Evolutionary conservation across 2,113 vertebrate species (phyloP), one percentile per base, ranked within the genome.

Genomic region (Steatornis caripensis): DNA sequence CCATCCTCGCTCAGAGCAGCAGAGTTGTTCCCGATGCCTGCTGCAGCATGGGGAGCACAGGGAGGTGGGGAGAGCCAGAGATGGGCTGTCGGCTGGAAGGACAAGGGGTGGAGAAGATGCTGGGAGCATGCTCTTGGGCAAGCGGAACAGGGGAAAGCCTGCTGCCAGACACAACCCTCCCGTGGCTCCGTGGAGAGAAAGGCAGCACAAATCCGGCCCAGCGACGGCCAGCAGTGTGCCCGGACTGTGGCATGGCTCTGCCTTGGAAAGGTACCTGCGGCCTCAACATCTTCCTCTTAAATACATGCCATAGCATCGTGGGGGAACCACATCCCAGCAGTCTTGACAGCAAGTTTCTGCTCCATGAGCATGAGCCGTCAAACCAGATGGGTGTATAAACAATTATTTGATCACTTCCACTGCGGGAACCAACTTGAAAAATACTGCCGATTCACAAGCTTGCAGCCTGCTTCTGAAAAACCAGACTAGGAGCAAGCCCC

Each of bases 371-470:
- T 46, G 49, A 96, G 88, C 75, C 6, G 8, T 90, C 36, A 49
- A 83, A 62, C 80, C 82, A 92, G 76, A 90, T 3, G 30, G 43
- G 76, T 69, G 79, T 72, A 86, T 88, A 93, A 88, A 80, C 79
- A 92, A 95, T 85, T 86, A 71, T 88, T 92, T 83, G 88, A 88
- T 88, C 86, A 76, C 75, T 84, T 86, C 81, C 87, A 91, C 76
- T 84, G 60, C 86, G 82, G 90, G 92, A 94, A 96, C 48, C 54
- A 39, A 89, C 91, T 95, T 94, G 89, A 96, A 87, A 94, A 95
- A 96, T 90, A 89, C 83, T 75, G 88, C 62, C 4, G 3, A 90
- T 94, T 92, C 83, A 89, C 62, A 57, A 61, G 64, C 62, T 80
- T 30, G 21, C 66, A 72, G 89, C 54, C 86, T 86, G 86, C 86